Percentiles rank a stretch among this genome's conserved stretches.
Conservation (phyloP, 1,140 invertebrate genomes). For the Drosophila ananassae region DNA sequence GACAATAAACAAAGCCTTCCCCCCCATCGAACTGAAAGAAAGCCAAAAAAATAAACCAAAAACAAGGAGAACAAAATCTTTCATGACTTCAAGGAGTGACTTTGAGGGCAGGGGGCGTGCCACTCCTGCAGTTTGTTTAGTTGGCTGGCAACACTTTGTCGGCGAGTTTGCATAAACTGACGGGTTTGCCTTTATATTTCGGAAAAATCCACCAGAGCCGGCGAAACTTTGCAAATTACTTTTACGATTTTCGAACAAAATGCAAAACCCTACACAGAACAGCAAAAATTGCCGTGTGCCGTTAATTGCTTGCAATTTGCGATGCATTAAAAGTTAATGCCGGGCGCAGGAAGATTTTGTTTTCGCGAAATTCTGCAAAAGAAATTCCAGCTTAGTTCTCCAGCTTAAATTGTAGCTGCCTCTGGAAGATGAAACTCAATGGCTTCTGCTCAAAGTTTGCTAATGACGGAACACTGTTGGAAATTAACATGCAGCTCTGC, state of each 20-base stretch:
- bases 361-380: not conserved
- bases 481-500: slow-evolving; percentile 30
- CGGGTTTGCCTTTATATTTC: slow-evolving; percentile 32
- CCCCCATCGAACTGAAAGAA: not conserved
- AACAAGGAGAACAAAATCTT: slow-evolving; percentile 26
- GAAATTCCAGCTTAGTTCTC: not conserved
- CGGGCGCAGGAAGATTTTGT: slow-evolving; percentile 4
- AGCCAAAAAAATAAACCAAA: slow-evolving; percentile 16
- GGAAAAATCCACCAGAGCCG: slow-evolving; percentile 18
- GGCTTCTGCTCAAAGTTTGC: slow-evolving; percentile 2
- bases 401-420: not conserved
- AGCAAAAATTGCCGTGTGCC: slow-evolving; percentile 46
- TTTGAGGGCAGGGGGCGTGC: slow-evolving; percentile 11
- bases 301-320: slow-evolving; percentile 75
- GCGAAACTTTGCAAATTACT: slow-evolving; percentile 64
- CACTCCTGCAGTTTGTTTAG: slow-evolving; percentile 68
- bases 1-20: slow-evolving; percentile 68
- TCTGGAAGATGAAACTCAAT: slow-evolving; percentile 1
- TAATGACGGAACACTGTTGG: slow-evolving; percentile 1
- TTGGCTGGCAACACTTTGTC: slow-evolving; percentile 75
- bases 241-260: slow-evolving; percentile 49
- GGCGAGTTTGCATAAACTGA: slow-evolving; percentile 64
- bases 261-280: slow-evolving; percentile 21
- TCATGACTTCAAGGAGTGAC: slow-evolving; percentile 7
- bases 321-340: slow-evolving; percentile 70